phyloP scores from a whole-genome alignment of 2,113 vertebrate genomes.

The Eurypyga helias region DNA sequence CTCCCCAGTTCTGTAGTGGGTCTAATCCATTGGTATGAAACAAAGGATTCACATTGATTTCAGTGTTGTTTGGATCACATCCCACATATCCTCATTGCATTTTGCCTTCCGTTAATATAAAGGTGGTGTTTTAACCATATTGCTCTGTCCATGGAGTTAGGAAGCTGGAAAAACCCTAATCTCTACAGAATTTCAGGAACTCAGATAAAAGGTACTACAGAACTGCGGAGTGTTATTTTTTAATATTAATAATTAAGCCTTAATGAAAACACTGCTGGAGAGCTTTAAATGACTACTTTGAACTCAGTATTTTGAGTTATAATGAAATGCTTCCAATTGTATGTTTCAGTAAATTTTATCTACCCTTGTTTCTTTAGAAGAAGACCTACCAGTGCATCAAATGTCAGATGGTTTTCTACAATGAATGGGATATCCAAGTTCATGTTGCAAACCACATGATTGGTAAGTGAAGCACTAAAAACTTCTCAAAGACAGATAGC shows the following conservation, averaged over 20 bases:
- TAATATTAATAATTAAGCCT: background rate
- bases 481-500: constrained; percentile 60
- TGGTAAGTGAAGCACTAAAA: constrained; percentile 85
- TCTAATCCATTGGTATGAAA: background rate
- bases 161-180: background rate
- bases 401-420: constrained; percentile 99
- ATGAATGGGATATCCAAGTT: constrained; percentile 99
- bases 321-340: background rate
- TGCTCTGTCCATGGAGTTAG: background rate
- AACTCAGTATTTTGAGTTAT: background rate
- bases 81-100: background rate
- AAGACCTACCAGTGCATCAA: constrained; percentile 99
- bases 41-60: background rate
- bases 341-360: constrained; percentile 70
- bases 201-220: background rate
- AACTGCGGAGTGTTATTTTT: background rate
- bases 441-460: constrained; percentile 99
- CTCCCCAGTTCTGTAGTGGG: background rate
- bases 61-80: background rate
- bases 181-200: background rate
- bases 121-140: background rate
- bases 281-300: constrained; percentile 7
- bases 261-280: constrained; percentile 15
- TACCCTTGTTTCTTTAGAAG: constrained; percentile 86
- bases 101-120: background rate